Percentiles rank a stretch among this genome's conserved stretches.
phyloP scores from a whole-genome alignment of 2,888 invertebrate species.

The Drosophila fungiperda region DNA sequence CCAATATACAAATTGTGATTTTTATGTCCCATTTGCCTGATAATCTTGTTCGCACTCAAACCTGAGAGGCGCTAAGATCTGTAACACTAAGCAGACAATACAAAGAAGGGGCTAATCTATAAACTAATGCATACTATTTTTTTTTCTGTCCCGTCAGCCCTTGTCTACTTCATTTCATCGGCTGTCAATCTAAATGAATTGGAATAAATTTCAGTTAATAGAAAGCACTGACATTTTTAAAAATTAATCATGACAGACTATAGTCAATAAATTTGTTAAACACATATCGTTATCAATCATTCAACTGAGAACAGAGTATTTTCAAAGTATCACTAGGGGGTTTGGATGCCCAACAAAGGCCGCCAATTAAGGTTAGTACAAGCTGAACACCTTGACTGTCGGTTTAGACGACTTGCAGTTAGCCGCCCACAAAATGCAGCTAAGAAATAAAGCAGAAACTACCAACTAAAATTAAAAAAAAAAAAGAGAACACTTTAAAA shows the following conservation, averaged over 20 bases:
- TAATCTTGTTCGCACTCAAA: slow-evolving; percentile 30
- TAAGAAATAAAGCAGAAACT: background rate
- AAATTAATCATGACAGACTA: slow-evolving; percentile 4
- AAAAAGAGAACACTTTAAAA: background rate
- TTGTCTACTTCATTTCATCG: background rate
- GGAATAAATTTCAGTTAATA: slow-evolving; percentile 15
- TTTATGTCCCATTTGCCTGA: slow-evolving; percentile 5
- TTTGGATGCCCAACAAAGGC: slow-evolving; percentile 12
- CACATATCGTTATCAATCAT: background rate
- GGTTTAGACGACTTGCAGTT: slow-evolving; percentile 1
- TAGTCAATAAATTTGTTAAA: background rate
- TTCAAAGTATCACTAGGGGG: background rate
- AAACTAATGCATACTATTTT: too few relatives aligned
- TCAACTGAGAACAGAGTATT: background rate
- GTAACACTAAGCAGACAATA: background rate
- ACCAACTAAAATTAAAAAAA: background rate
- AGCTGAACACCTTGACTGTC: slow-evolving; percentile 20
- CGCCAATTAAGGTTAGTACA: slow-evolving; percentile 39
- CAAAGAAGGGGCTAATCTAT: too few relatives aligned
- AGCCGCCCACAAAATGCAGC: slow-evolving; percentile 7
- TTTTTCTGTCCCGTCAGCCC: too few relatives aligned
- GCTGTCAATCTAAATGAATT: slow-evolving; percentile 33
- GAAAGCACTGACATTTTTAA: slow-evolving; percentile 11
- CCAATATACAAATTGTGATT: background rate
- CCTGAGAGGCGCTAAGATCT: slow-evolving; percentile 13